Conservation (phyloP, 2,797 vertebrate genomes). For the Myotis findleyi region DNA sequence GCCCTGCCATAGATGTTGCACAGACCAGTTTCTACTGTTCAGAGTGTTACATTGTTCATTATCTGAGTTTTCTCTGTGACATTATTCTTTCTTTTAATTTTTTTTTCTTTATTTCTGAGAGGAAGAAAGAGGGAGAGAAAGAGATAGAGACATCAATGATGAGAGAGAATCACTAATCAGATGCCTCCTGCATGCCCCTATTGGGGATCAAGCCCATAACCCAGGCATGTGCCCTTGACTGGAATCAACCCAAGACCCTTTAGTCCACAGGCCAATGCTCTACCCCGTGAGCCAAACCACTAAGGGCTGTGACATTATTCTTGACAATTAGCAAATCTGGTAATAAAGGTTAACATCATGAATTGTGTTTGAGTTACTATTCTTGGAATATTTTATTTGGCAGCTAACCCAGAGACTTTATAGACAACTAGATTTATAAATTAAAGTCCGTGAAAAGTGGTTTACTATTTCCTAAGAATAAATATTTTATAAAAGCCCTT, state of each 20-base stretch:
- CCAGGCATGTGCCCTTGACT: too few relatives aligned
- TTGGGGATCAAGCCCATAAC: too few relatives aligned
- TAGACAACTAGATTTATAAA: not conserved
- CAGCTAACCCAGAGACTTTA: not conserved
- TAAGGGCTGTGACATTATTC: not conserved
- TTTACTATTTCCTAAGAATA: not conserved
- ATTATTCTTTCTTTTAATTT: not conserved
- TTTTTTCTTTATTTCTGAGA: too few relatives aligned
- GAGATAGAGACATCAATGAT: too few relatives aligned
- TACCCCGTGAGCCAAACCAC: too few relatives aligned
- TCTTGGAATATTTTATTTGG: not conserved
- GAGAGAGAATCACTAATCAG: too few relatives aligned
- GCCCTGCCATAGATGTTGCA: too few relatives aligned
- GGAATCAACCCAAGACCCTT: too few relatives aligned
- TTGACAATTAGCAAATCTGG: not conserved
- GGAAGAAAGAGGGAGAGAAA: too few relatives aligned
- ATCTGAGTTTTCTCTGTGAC: not conserved
- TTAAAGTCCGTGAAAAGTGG: not conserved
- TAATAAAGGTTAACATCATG: conserved; percentile 17
- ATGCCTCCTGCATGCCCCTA: too few relatives aligned
- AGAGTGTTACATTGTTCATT: not conserved
- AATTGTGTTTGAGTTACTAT: not conserved
- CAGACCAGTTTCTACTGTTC: not conserved
- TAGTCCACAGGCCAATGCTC: too few relatives aligned
- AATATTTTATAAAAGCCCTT: not conserved